Conservation (phyloP, 2,113 vertebrate genomes). For the Etheostoma cragini region DNA sequence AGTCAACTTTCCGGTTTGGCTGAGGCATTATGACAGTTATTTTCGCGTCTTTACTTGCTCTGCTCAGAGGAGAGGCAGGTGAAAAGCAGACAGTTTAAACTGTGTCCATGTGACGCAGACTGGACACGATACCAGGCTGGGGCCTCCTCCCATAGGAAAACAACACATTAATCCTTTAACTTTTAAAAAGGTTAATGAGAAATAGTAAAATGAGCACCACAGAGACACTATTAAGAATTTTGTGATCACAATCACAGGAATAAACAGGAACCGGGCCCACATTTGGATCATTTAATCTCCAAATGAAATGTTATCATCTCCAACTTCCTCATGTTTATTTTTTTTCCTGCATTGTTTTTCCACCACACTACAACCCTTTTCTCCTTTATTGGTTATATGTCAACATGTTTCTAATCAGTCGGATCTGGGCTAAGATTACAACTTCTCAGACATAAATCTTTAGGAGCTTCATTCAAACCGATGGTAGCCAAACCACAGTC, state of each 20-base stretch:
- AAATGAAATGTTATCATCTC: not conserved
- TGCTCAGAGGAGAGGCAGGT: conserved; percentile 53
- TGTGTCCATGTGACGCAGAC: not conserved
- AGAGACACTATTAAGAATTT: not conserved
- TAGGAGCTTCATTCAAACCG: not conserved
- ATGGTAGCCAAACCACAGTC: not conserved
- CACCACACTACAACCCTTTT: not conserved
- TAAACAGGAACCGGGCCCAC: not conserved
- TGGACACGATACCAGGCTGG: not conserved
- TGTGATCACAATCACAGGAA: not conserved
- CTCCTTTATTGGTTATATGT: not conserved
- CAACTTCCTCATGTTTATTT: not conserved
- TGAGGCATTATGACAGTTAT: conserved; percentile 74
- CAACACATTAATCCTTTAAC: conserved; percentile 31
- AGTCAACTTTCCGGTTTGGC: conserved; percentile 72
- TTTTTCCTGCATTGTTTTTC: not conserved
- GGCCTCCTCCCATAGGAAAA: conserved; percentile 19
- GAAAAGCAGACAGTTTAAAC: conserved; percentile 50
- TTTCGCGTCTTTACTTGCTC: conserved; percentile 75
- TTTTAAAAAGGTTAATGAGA: not conserved
- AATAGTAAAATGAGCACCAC: not conserved
- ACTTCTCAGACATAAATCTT: not conserved
- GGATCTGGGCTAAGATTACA: not conserved
- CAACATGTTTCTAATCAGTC: not conserved
- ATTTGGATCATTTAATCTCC: not conserved